These are phyloP conservation scores for Noctilio leporinus DNA, from an alignment of 2,113 vertebrate species.

Conservation along the genomic window DNA sequence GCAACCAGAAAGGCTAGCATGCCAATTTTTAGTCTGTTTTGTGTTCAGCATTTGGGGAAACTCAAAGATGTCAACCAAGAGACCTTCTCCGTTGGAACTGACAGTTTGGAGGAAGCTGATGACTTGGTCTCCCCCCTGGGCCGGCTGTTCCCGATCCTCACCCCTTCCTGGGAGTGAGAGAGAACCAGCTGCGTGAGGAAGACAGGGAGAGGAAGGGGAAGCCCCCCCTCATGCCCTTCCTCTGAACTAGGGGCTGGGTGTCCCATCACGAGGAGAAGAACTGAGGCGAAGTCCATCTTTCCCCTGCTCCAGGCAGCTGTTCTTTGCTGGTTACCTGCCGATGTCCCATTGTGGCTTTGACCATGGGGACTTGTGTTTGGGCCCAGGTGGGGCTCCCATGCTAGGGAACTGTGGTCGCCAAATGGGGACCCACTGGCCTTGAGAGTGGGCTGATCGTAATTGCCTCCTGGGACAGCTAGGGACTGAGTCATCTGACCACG, in stretches of 20 bases:
- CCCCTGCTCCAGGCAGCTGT: not conserved
- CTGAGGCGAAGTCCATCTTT: not conserved
- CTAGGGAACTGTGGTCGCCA: not conserved
- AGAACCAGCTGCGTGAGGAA: not conserved
- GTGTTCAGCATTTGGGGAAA: not conserved
- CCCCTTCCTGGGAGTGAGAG: not conserved
- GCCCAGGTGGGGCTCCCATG: not conserved
- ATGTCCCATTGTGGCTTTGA: not conserved
- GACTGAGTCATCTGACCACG: not conserved
- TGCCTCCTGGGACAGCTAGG: constrained; percentile 45
- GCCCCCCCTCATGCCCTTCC: not conserved
- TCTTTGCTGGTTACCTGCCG: not conserved
- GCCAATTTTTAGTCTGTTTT: not conserved
- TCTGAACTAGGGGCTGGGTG: not conserved
- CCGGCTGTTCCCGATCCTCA: not conserved
- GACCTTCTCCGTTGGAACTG: not conserved
- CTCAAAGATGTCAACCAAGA: not conserved
- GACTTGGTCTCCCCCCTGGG: not conserved
- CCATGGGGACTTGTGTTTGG: constrained; percentile 20
- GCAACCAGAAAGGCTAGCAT: not conserved
- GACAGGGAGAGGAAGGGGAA: not conserved
- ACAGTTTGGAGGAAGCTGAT: not conserved
- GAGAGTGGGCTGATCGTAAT: constrained; percentile 25
- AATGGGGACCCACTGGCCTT: not conserved
- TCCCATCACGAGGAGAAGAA: not conserved